Percentiles rank a stretch among this genome's conserved stretches.
Evolutionary conservation across 2,888 invertebrate genomes (phyloP).

Genomic region (Drosophila multiciliata): DNA sequence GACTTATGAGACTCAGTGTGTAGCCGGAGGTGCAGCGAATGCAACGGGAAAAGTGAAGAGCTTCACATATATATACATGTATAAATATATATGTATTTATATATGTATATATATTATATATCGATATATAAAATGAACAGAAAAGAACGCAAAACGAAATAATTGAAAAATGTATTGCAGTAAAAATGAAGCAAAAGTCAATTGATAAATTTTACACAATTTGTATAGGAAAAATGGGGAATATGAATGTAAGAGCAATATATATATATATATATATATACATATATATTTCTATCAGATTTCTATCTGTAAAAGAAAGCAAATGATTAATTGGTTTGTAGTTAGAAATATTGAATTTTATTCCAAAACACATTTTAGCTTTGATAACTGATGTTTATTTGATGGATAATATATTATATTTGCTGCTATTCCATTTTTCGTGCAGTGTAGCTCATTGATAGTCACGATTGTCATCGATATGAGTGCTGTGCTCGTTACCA

Average conservation of each 20-base stretch:
- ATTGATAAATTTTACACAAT: slow-evolving; percentile 47
- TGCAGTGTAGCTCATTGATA: slow-evolving; percentile 26
- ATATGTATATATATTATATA: slow-evolving; percentile 27
- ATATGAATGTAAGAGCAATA: slow-evolving; percentile 28
- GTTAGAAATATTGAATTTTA: neutral
- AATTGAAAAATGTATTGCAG: slow-evolving; percentile 74
- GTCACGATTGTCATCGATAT: slow-evolving; percentile 47
- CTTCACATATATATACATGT: slow-evolving; percentile 49
- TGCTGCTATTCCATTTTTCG: slow-evolving; percentile 4
- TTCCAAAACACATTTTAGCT: neutral
- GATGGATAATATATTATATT: neutral
- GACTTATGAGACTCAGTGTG: slow-evolving; percentile 67
- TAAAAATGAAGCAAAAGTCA: slow-evolving; percentile 63
- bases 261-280: slow-evolving; percentile 8
- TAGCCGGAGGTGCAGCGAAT: slow-evolving; percentile 25
- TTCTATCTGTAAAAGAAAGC: too few relatives aligned
- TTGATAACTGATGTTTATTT: neutral
- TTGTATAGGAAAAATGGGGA: slow-evolving; percentile 39
- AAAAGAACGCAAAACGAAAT: slow-evolving; percentile 36
- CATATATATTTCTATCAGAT: neutral
- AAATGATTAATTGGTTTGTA: neutral
- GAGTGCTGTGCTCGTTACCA: slow-evolving; percentile 35
- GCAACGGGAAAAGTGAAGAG: slow-evolving; percentile 21
- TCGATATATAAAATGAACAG: slow-evolving; percentile 53
- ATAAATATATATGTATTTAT: slow-evolving; percentile 49